Conservation (phyloP, 1,140 invertebrate genomes). For the Drepana arcuata region DNA sequence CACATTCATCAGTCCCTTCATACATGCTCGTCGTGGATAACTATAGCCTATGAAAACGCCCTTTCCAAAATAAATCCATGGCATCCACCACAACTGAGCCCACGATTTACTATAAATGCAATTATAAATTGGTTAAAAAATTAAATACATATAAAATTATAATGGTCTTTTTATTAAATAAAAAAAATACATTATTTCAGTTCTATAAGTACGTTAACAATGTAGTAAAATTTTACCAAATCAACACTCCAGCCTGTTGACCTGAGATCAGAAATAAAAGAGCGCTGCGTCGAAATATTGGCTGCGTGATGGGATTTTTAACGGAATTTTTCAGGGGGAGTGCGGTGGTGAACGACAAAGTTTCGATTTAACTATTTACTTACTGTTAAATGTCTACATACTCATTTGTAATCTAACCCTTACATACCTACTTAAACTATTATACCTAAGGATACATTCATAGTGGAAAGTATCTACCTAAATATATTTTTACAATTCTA, state of each 20-base stretch:
- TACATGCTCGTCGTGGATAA: too few relatives aligned
- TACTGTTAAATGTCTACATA: conserved; percentile 23
- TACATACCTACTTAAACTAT: conserved; percentile 22
- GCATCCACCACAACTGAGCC: too few relatives aligned
- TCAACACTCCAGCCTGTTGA: conserved; percentile 53
- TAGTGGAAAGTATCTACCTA: conserved; percentile 32
- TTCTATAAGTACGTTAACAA: conserved; percentile 69
- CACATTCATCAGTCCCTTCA: too few relatives aligned
- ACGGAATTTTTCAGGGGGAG: too few relatives aligned
- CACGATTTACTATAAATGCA: too few relatives aligned
- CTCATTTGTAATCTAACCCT: conserved; percentile 22
- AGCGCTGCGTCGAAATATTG: too few relatives aligned
- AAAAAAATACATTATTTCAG: conserved; percentile 65
- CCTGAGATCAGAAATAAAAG: conserved; percentile 64
- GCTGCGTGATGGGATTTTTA: too few relatives aligned
- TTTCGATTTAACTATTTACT: conserved; percentile 13
- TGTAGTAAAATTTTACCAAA: conserved; percentile 66
- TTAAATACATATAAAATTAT: too few relatives aligned
- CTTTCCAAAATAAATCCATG: too few relatives aligned
- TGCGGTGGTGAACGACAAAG: conserved; percentile 17
- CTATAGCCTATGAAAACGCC: too few relatives aligned
- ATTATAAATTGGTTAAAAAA: too few relatives aligned
- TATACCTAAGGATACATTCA: conserved; percentile 26
- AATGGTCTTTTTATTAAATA: conserved; percentile 59
- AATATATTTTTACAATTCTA: conserved; percentile 25